Evolutionary conservation across 35 echinoderm and acorn worm species (phyloP).

Genomic region (Holothuria glaberrima): DNA sequence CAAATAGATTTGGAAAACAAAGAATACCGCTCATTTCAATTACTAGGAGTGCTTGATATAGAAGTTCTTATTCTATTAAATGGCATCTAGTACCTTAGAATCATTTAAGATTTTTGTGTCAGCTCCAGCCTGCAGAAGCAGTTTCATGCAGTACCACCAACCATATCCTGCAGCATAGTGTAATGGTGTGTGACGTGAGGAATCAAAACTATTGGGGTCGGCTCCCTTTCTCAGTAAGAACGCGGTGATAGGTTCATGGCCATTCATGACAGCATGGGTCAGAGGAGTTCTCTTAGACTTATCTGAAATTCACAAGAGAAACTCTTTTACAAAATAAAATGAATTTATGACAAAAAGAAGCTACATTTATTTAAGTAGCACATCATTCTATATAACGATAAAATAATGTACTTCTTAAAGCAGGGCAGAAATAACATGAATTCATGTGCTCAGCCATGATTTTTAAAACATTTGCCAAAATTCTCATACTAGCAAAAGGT

Average conservation of each 20-base stretch:
- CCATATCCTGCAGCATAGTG: slow-evolving; percentile 95
- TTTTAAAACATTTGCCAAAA: background rate
- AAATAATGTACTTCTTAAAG: too few species aligned
- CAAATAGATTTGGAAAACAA: too few species aligned
- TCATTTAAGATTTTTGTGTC: slow-evolving; percentile 83
- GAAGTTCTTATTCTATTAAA: too few species aligned
- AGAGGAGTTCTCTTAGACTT: slow-evolving; percentile 81
- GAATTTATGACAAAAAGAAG: background rate
- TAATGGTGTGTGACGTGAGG: slow-evolving; percentile 82
- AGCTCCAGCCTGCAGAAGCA: slow-evolving; percentile 78
- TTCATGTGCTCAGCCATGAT: too few species aligned
- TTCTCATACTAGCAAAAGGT: background rate
- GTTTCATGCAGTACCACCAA: slow-evolving; percentile 78
- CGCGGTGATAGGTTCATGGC: slow-evolving; percentile 74
- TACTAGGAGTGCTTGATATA: too few species aligned
- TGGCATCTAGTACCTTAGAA: slow-evolving; percentile 75
- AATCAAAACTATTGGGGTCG: slow-evolving; percentile 75
- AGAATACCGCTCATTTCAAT: too few species aligned
- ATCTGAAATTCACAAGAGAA: slow-evolving; percentile 49
- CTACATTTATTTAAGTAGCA: too few species aligned
- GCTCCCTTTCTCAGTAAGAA: slow-evolving; percentile 89
- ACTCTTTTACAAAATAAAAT: background rate
- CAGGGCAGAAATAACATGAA: too few species aligned
- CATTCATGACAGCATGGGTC: slow-evolving; percentile 89
- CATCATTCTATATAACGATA: too few species aligned